Percentiles rank a stretch among this genome's conserved stretches.
Conservation (phyloP, 2,888 invertebrate species). For the Rhagophthalmus giganteus region DNA sequence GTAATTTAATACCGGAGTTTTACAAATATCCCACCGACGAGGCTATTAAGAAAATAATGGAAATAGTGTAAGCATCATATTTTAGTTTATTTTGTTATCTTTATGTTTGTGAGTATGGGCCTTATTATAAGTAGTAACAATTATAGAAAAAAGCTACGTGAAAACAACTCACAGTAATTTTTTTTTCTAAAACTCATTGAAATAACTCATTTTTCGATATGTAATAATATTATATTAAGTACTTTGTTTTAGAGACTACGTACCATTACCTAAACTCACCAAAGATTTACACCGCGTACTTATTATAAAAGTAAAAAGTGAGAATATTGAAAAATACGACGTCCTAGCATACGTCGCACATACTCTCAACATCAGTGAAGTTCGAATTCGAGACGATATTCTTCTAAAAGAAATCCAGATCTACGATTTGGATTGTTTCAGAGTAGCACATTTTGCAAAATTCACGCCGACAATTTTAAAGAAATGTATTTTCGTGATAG, state of each 20-base stretch:
- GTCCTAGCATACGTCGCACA: slow-evolving; percentile 51
- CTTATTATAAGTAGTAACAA: too few relatives aligned
- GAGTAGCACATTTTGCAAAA: slow-evolving; percentile 53
- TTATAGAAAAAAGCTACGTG: too few relatives aligned
- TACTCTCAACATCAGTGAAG: slow-evolving; percentile 55
- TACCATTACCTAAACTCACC: slow-evolving; percentile 56
- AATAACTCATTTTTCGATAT: too few relatives aligned
- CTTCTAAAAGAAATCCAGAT: slow-evolving; percentile 56
- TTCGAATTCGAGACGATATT: slow-evolving; percentile 56
- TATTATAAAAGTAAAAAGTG: slow-evolving; percentile 52
- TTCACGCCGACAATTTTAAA: slow-evolving; percentile 54
- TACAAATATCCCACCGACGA: too few relatives aligned
- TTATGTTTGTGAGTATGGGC: too few relatives aligned
- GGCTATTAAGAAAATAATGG: too few relatives aligned
- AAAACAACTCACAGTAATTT: too few relatives aligned
- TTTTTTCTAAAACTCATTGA: too few relatives aligned
- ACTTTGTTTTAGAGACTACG: slow-evolving; percentile 53
- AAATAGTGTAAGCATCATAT: too few relatives aligned
- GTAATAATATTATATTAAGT: too few relatives aligned
- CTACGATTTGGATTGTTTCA: slow-evolving; percentile 52
- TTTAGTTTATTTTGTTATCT: too few relatives aligned
- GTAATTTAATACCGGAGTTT: too few relatives aligned
- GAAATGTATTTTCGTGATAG: slow-evolving; percentile 54
- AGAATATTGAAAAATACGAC: slow-evolving; percentile 48
- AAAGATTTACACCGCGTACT: slow-evolving; percentile 55